Base-by-base conservation (phyloP, 2,888 invertebrate species). In the Lithodes maja region DNA sequence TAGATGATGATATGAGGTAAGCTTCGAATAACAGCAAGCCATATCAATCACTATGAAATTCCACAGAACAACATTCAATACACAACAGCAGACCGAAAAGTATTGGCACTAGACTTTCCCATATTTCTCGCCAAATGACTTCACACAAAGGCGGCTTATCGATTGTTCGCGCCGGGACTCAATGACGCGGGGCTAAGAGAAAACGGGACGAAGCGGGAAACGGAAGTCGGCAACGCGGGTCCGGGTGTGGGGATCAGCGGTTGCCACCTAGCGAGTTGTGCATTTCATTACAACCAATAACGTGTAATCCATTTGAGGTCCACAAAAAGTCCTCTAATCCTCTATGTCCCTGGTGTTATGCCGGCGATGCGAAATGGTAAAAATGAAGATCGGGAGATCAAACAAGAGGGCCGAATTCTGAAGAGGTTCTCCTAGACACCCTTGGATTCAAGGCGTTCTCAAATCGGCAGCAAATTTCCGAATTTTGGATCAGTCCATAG, bases 61-160 rank as follows among this genome's bases (percentile, higher is more conserved):
- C 15, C 15, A 74, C 74, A 9, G 15, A 74, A n/a, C 74, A 74
- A 74, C 74, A 33, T 33, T 33, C 33, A 33, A 33, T 33, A 33
- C 74, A 74, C 74, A 7, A 74, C 74, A 15, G 12, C 61, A 61
- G 7, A 61, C 61, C 5, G 5, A 61, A 5, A 61, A 5, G 12
- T 61, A 61, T 12, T 7, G 49, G 3, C 50, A 9, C 77, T 7
- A 33, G 15, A 12, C n/a, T 52, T 54, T 54, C 68, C 54, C 75
- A 81, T 87, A 87, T 87, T 87, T 87, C 86, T 82, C 86, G 86
- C 86, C 82, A 87, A 77, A 82, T 87, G 82, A 87, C 86, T 82
- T 82, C 68, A 87, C 86, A 87, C 86, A 87, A 87, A 87, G 86
- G 86, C 86, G 81, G 68, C 68, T 86, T 87, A 87, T 87, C 86